Evolutionary conservation across 37 sponge, comb jelly and placozoan species (phyloP).

Genomic region (Hexactinellida sp.): DNA sequence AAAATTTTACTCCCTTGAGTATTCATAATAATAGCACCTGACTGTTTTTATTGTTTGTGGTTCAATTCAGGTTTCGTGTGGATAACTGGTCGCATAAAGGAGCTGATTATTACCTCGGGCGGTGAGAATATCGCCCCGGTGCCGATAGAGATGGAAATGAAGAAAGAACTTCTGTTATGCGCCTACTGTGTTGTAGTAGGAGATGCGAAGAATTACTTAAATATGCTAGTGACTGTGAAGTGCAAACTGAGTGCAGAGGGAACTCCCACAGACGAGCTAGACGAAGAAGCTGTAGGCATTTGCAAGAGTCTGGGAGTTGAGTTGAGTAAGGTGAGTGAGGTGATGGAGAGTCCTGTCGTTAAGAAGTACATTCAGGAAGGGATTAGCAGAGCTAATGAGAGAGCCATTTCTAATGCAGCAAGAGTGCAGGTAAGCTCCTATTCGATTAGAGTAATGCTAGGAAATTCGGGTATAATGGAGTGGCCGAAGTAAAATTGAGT

Average conservation of each 20-base stretch:
- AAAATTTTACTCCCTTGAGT: too few species aligned
- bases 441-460: neutral
- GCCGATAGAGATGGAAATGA: conserved; percentile 63
- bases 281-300: neutral
- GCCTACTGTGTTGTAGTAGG: conserved; percentile 77
- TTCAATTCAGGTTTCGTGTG: conserved; percentile 49
- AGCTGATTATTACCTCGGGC: conserved; percentile 83
- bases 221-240: conserved; percentile 69
- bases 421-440: conserved; percentile 20
- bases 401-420: conserved; percentile 27
- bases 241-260: conserved; percentile 29
- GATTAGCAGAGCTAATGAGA: conserved; percentile 44
- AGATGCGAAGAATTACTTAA: conserved; percentile 71
- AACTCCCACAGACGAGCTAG: conserved; percentile 41
- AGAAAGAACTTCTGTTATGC: conserved; percentile 41
- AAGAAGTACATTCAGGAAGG: conserved; percentile 50
- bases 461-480: neutral
- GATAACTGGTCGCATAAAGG: conserved; percentile 89
- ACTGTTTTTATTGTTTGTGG: neutral
- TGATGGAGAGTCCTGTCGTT: conserved; percentile 41
- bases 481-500: too few species aligned
- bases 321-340: conserved; percentile 38
- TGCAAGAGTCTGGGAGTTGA: neutral
- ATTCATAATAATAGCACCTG: too few species aligned
- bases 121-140: conserved; percentile 97